Evolutionary conservation across 2,113 vertebrate genomes (phyloP), one percentile per base, ranked within the genome.

Genomic region (Megalops atlanticus): DNA sequence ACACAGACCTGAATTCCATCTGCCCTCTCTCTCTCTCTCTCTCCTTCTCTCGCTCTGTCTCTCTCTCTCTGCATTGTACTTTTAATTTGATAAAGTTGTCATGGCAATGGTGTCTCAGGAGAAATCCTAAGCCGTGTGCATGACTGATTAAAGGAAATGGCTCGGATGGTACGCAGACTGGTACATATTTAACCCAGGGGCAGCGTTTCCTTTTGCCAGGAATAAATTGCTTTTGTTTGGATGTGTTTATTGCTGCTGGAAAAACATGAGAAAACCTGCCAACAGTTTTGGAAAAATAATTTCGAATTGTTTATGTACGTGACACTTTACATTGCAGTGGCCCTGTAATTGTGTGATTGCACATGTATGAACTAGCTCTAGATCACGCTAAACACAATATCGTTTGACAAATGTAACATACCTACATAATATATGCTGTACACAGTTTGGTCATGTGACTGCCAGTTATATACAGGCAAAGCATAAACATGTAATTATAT

Each of bases 71-170:
- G 88, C 83, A 76, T 89, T 92, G 91, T 90, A 89, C 89, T 91
- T 92, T 92, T 90, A 91, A 92, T 86, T 91, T 91, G 92, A 94
- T 94, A 92, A 95, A 95, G 94, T 94, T 94, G 94, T 94, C 94
- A 95, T 94, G 93, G 94, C 82, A 83, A 95, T 92, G 82, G 88
- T 86, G 84, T 92, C 94, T 92, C 89, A 83, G 81, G 92, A 90
- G 92, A 90, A 85, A 80, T 84, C 81, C 89, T 90, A 85, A 85
- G 91, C 88, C 91, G 87, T 93, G 94, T 92, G 91, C 88, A 80
- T 85, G 89, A 87, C 76, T 93, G 92, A 94, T 93, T 91, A 89
- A 87, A 92, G 88, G 89, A 92, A 92, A 91, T 89, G 85, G 89
- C 92, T 94, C 90, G 90, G 92, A 93, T 91, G 91, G 91, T 89